Evolutionary conservation across 2,888 invertebrate genomes (phyloP).

Genomic region (Chironomus riparius): DNA sequence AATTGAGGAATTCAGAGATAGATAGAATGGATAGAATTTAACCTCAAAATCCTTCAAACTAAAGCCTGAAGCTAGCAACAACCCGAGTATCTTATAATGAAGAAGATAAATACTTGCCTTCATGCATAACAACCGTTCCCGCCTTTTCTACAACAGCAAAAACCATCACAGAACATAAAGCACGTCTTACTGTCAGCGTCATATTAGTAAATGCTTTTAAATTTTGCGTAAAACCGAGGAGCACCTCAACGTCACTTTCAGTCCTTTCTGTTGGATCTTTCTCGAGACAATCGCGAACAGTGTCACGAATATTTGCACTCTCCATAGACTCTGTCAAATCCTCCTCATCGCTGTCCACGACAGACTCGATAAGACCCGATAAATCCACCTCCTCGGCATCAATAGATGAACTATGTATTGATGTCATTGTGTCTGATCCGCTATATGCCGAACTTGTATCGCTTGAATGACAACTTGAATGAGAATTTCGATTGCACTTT

Average conservation of each 20-base stretch:
- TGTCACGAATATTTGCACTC: slow-evolving; percentile 57
- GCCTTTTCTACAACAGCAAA: slow-evolving; percentile 98
- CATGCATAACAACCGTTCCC: slow-evolving; percentile 93
- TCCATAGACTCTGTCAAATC: slow-evolving; percentile 87
- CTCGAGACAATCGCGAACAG: slow-evolving; percentile 93
- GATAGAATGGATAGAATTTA: too few relatives aligned
- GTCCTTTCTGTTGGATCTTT: slow-evolving; percentile 93
- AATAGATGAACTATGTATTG: slow-evolving; percentile 76
- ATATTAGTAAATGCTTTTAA: slow-evolving; percentile 96
- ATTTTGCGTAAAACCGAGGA: slow-evolving; percentile 96
- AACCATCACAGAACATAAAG: slow-evolving; percentile 94
- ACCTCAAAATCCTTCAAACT: too few relatives aligned
- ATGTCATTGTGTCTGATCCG: slow-evolving; percentile 93
- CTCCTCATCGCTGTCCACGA: slow-evolving; percentile 93
- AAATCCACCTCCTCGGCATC: slow-evolving; percentile 81
- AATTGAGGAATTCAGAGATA: too few relatives aligned
- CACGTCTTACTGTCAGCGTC: slow-evolving; percentile 88
- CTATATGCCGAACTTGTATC: slow-evolving; percentile 95
- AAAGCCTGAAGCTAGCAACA: too few relatives aligned
- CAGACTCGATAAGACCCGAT: slow-evolving; percentile 88
- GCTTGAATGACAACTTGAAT: slow-evolving; percentile 74
- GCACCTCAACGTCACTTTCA: slow-evolving; percentile 90
- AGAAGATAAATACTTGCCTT: slow-evolving; percentile 48
- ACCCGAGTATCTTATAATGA: too few relatives aligned
- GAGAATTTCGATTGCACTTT: slow-evolving; percentile 72